Evolutionary conservation across 2,113 vertebrate species (phyloP).

Genomic region (Argyrosomus japonicus): DNA sequence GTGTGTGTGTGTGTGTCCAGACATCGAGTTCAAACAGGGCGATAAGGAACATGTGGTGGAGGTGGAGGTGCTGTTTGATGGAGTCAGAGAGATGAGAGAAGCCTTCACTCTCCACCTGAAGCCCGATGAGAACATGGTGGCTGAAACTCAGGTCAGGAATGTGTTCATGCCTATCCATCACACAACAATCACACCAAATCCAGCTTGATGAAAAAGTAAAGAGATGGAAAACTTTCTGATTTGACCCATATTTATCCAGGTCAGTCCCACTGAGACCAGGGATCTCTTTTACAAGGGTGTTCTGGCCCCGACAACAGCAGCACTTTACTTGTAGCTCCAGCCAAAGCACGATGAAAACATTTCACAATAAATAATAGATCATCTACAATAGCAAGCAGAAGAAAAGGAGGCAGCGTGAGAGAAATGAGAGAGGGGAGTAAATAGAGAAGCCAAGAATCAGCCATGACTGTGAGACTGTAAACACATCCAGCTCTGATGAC

Average conservation of each 20-base stretch:
- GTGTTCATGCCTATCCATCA: neutral
- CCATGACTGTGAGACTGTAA: neutral
- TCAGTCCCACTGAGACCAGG: constrained; percentile 48
- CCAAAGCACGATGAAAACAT: constrained; percentile 53
- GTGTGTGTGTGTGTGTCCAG: constrained; percentile 75
- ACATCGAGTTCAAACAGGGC: constrained; percentile 92
- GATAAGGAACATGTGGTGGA: constrained; percentile 90
- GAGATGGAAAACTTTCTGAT: constrained; percentile 9
- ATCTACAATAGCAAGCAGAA: neutral
- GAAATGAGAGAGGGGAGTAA: constrained; percentile 6
- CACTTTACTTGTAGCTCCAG: constrained; percentile 43
- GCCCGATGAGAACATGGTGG: constrained; percentile 95
- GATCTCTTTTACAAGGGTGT: constrained; percentile 43
- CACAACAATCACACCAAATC: constrained; percentile 13
- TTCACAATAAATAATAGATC: constrained; percentile 65
- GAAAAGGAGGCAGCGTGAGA: neutral
- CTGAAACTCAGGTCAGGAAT: constrained; percentile 90
- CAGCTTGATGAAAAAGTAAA: constrained; percentile 36
- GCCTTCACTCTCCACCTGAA: constrained; percentile 95
- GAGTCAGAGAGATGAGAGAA: constrained; percentile 92
- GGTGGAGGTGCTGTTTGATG: constrained; percentile 92
- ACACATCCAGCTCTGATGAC: constrained; percentile 10
- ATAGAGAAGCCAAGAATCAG: constrained; percentile 15
- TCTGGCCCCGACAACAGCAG: constrained; percentile 39
- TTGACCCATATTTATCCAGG: constrained; percentile 59